Base-by-base conservation (phyloP, 1,140 invertebrate genomes). In the Dinoponera quadriceps region DNA sequence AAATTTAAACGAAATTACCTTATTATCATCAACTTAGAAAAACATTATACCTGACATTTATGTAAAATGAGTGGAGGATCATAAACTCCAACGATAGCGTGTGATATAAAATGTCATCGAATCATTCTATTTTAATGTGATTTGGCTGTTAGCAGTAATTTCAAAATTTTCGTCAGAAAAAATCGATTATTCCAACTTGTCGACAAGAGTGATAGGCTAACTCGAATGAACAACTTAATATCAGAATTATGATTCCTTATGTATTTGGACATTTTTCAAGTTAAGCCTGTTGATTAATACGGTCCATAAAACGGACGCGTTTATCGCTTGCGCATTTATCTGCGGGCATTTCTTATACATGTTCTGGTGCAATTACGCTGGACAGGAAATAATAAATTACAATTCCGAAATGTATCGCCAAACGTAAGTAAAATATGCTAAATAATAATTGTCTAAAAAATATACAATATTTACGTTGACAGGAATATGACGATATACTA, bases 311-410 rank as follows among this genome's bases (percentile, higher is more conserved):
- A 3, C 48, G 16, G 44, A 68, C 7, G 49, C 49, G 25, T 27
- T 51, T 49, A 2, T 25, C 4, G 18, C 44, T 18, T 3, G 5
- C 27, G 0, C 27, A 49, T 68, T 27, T 25, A 44, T 68, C 49
- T 68, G 9, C 0, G 3, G 20, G 48, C 44, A 68, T 68, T 68
- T 68, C 27, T 3, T 20, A 1, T 68, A 68, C 11, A 1, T 44
- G n/a, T 68, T 51, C 25, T 68, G 65, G 44, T 44, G 48, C 22
- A 27, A 27, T 25, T 68, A 68, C 49, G 48, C 49, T 68, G 48
- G 65, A 49, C 48, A 68, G 20, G 20, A 49, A 18, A 7, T 68
- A 16, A 18, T 4, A 1, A 44, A 68, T 68, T 22, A 68, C 25
- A 51, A 22, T 33, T 20, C 38, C 5, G 14, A 14, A 66, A 22